A percentile compares a stretch with the other conserved stretches of the same genome.
Evolutionary conservation across 2,888 invertebrate genomes (phyloP).

Genomic region (Lasioglossum oenotherae): DNA sequence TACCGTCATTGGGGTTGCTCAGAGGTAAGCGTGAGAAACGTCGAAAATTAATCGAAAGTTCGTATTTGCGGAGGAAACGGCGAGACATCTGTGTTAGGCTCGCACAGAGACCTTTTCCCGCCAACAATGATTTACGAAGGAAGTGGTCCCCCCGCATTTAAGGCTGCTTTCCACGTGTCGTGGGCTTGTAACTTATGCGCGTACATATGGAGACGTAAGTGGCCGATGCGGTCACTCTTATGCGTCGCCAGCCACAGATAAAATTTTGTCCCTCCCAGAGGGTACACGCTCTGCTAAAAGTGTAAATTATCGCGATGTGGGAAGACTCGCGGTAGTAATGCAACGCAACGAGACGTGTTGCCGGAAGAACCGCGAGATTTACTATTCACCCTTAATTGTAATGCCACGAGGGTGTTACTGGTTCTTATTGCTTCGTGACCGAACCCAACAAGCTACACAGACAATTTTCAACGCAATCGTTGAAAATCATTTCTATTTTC

Average conservation of each 20-base stretch:
- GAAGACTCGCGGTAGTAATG: conserved; percentile 39
- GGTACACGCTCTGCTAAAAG: conserved; percentile 11
- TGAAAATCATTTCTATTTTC: not conserved
- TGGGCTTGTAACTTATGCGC: conserved; percentile 57
- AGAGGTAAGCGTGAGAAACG: not conserved
- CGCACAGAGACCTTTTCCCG: conserved; percentile 40
- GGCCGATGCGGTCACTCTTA: conserved; percentile 52
- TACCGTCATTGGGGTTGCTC: no score
- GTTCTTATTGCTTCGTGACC: conserved; percentile 19
- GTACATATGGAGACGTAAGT: conserved; percentile 50
- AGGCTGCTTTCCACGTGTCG: conserved; percentile 60
- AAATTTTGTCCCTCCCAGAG: conserved; percentile 32
- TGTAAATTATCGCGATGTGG: conserved; percentile 53
- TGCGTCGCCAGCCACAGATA: conserved; percentile 31
- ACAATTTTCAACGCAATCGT: not conserved
- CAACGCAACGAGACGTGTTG: conserved; percentile 25
- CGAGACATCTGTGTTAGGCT: conserved; percentile 50
- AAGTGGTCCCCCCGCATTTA: conserved; percentile 39
- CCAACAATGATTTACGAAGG: conserved; percentile 57
- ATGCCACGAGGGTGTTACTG: conserved; percentile 30
- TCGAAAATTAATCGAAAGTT: conserved; percentile 24
- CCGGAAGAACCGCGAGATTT: conserved; percentile 53
- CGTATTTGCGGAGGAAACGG: conserved; percentile 24
- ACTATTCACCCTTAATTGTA: conserved; percentile 43
- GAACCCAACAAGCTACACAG: not conserved